A percentile compares a stretch with the other conserved stretches of the same genome.
Evolutionary conservation across 2,113 vertebrate genomes (phyloP).

Genomic region (Podarcis muralis): DNA sequence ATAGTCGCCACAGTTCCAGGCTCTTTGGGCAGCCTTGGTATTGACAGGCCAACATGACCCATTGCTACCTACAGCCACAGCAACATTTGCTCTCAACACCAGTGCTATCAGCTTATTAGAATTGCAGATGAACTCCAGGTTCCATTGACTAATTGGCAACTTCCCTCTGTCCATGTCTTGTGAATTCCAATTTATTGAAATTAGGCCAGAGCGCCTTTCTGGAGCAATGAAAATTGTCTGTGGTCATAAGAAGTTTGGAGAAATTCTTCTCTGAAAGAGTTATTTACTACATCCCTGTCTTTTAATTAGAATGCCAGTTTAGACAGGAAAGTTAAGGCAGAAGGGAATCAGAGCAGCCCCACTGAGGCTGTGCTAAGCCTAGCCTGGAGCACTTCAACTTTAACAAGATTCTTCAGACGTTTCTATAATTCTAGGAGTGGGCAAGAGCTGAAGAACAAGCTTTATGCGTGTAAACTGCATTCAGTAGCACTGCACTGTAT

Average conservation of each 20-base stretch:
- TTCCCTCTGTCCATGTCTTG: not conserved
- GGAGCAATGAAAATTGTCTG: not conserved
- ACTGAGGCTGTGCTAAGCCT: not conserved
- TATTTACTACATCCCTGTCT: not conserved
- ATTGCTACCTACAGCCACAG: not conserved
- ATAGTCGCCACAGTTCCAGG: too few relatives aligned
- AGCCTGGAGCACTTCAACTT: not conserved
- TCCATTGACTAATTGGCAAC: not conserved
- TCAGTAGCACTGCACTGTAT: slow-evolving; percentile 54
- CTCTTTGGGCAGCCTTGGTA: not conserved
- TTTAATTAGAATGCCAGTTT: not conserved
- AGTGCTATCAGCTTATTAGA: not conserved
- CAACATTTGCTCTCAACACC: not conserved
- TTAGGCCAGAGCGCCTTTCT: not conserved
- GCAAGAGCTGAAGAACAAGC: slow-evolving; percentile 3
- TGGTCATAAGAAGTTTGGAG: not conserved
- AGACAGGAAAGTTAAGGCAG: not conserved
- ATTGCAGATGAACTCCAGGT: not conserved
- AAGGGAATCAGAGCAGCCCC: not conserved
- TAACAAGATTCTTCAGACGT: slow-evolving; percentile 42
- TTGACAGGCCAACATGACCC: not conserved
- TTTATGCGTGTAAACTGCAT: slow-evolving; percentile 54
- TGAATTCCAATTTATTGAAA: not conserved
- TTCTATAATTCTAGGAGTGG: slow-evolving; percentile 34
- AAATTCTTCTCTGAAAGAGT: not conserved